Evolutionary conservation across 2,113 vertebrate genomes (phyloP).

Genomic region (Coryphaenoides rupestris): DNA sequence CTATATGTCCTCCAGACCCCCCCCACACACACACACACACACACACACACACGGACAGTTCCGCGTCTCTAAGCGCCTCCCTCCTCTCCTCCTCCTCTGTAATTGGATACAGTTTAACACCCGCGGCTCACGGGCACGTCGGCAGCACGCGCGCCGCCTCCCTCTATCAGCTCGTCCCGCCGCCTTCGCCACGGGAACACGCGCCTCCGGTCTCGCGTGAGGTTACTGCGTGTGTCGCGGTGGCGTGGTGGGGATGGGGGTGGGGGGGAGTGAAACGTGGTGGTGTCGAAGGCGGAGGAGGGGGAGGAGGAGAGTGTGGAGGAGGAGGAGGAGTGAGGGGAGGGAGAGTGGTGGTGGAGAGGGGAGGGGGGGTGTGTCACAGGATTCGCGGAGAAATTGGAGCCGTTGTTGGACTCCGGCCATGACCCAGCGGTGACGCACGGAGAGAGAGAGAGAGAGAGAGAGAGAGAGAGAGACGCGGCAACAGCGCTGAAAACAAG

Average conservation of each 20-base stretch:
- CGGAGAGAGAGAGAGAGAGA: slow-evolving; percentile 27
- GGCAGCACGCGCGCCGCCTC: slow-evolving; percentile 61
- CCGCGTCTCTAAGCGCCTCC: slow-evolving; percentile 29
- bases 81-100: slow-evolving; percentile 62
- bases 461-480: slow-evolving; percentile 8
- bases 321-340: background rate
- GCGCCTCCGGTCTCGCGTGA: slow-evolving; percentile 60
- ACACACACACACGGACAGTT: slow-evolving; percentile 30
- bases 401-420: slow-evolving; percentile 69
- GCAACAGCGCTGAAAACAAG: slow-evolving; percentile 47
- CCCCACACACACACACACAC: slow-evolving; percentile 22
- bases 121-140: slow-evolving; percentile 69
- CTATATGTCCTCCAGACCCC: slow-evolving; percentile 42
- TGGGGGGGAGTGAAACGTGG: background rate
- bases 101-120: slow-evolving; percentile 79
- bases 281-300: too few species aligned
- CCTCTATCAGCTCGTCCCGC: slow-evolving; percentile 67
- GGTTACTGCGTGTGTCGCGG: background rate
- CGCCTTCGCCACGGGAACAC: slow-evolving; percentile 60
- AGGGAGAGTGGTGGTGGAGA: slow-evolving; percentile 4
- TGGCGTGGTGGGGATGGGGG: slow-evolving; percentile 5
- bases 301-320: background rate
- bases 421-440: slow-evolving; percentile 73
- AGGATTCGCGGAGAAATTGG: slow-evolving; percentile 47
- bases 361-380: background rate